Conservation (phyloP, 2,888 invertebrate species). For the Drosophila nr. fundita region DNA sequence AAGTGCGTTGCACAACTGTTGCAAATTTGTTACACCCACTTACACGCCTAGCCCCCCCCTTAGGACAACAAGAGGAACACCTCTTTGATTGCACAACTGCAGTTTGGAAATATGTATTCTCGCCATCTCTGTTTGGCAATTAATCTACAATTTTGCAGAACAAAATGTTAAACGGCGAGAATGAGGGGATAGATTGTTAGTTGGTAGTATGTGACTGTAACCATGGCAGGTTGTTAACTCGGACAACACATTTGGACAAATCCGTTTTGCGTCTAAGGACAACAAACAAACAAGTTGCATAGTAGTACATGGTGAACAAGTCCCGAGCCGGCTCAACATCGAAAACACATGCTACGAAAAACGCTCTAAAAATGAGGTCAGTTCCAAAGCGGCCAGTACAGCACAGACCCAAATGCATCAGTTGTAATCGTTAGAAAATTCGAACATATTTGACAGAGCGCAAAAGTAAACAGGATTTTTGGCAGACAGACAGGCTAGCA, state of each 20-base stretch:
- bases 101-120: conserved; percentile 30
- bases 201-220: conserved; percentile 26
- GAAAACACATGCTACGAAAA: conserved; percentile 81
- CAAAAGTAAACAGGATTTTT: conserved; percentile 78
- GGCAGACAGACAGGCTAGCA: conserved; percentile 14
- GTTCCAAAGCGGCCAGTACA: conserved; percentile 16
- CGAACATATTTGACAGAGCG: conserved; percentile 83
- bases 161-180: neutral
- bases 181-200: neutral
- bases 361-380: conserved; percentile 76
- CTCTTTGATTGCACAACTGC: conserved; percentile 2
- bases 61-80: conserved; percentile 22
- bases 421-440: conserved; percentile 81
- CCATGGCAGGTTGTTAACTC: conserved; percentile 73
- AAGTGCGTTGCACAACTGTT: conserved; percentile 71
- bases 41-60: conserved; percentile 6
- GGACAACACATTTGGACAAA: conserved; percentile 69
- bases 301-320: conserved; percentile 51
- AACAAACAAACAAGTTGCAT: conserved; percentile 56
- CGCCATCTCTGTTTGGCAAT: conserved; percentile 53
- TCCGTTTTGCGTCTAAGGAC: conserved; percentile 69
- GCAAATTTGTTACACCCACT: conserved; percentile 45
- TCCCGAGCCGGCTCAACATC: conserved; percentile 64
- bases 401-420: conserved; percentile 40
- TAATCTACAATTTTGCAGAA: conserved; percentile 70